Conservation (phyloP, 37 sponge, comb jelly and placozoan species). For the Mnemiopsis leidyi region DNA sequence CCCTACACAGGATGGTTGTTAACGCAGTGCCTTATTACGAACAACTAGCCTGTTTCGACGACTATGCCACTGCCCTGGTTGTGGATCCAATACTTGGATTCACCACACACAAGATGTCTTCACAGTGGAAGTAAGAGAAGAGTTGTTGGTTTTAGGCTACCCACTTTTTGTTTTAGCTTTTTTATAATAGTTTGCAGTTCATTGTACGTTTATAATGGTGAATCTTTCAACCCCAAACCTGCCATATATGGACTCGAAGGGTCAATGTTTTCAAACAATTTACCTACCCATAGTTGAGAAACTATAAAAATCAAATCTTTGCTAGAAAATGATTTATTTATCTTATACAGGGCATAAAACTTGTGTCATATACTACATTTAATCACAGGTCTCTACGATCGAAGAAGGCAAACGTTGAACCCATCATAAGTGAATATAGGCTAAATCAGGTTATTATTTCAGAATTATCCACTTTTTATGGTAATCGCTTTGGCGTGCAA, state of each 20-base stretch:
- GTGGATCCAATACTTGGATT: conserved; percentile 86
- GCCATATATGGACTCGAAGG: too few relatives aligned
- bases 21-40: conserved; percentile 36
- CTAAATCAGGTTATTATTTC: background rate
- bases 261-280: too few relatives aligned
- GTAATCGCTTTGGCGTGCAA: too few relatives aligned
- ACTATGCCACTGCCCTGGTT: conserved; percentile 84
- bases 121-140: conserved; percentile 82
- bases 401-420: conserved; percentile 26
- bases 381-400: conserved; percentile 29
- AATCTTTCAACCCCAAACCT: too few relatives aligned
- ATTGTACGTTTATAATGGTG: too few relatives aligned
- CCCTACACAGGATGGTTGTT: background rate
- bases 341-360: too few relatives aligned
- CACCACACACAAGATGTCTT: conserved; percentile 91
- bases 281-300: too few relatives aligned
- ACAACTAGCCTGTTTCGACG: conserved; percentile 84
- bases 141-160: too few relatives aligned
- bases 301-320: too few relatives aligned
- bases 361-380: too few relatives aligned
- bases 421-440: conserved; percentile 7
- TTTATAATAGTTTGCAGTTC: too few relatives aligned
- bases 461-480: background rate
- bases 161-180: background rate
- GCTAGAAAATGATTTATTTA: too few relatives aligned